phyloP scores from a whole-genome alignment of 2,113 vertebrate genomes.

The Lycocorax pyrrhopterus region DNA sequence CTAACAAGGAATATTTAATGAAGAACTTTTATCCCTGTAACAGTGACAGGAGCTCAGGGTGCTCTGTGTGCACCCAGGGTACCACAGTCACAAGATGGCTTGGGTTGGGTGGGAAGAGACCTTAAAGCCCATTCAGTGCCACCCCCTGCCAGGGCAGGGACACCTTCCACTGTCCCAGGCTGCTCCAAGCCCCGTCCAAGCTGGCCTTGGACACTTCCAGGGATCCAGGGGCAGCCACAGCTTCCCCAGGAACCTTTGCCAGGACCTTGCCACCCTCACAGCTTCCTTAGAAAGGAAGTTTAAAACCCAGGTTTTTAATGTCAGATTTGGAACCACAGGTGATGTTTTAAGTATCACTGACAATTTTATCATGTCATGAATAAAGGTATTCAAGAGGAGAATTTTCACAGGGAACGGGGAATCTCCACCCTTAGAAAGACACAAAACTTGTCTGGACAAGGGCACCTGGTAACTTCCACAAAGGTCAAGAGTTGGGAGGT shows the following conservation, averaged over 20 bases:
- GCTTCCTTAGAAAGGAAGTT: background rate
- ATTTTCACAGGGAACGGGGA: background rate
- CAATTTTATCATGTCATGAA: background rate
- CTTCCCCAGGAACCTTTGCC: background rate
- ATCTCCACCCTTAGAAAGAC: background rate
- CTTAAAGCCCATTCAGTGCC: background rate
- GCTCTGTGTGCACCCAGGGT: rapidly evolving
- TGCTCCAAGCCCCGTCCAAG: background rate
- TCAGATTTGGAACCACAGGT: background rate
- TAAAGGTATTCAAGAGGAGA: background rate
- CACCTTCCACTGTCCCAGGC: background rate
- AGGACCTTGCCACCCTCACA: background rate
- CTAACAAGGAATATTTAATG: rapidly evolving
- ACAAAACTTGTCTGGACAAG: background rate
- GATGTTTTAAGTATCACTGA: background rate
- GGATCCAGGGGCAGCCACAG: background rate
- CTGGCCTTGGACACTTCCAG: background rate
- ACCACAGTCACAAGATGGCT: background rate
- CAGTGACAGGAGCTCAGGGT: background rate
- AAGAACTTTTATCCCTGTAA: background rate
- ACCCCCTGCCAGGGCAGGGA: background rate
- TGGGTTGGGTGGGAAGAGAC: background rate
- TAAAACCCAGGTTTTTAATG: background rate
- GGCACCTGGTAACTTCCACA: background rate
- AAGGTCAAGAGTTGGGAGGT: rapidly evolving